phyloP scores from a whole-genome alignment of 2,113 vertebrate genomes.

The Marcusenius ussheri region DNA sequence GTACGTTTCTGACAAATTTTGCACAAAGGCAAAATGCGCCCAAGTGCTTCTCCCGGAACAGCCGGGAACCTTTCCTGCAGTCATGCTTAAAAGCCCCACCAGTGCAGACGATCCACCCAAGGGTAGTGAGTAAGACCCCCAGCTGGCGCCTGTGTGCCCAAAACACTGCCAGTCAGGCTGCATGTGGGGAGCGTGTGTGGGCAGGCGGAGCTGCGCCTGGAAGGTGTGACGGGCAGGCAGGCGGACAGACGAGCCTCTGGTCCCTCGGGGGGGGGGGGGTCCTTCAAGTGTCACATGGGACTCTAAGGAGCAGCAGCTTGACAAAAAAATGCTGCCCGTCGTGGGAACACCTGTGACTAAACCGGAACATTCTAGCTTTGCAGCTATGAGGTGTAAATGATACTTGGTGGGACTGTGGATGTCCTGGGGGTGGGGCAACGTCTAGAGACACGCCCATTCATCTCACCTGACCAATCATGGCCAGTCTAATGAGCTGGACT shows the following conservation, averaged over 20 bases:
- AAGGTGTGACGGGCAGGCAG: background rate
- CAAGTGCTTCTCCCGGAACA: background rate
- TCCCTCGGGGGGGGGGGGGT: background rate
- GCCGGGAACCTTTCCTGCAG: background rate
- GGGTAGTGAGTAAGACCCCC: slow-evolving; percentile 2
- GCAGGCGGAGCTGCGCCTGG: background rate
- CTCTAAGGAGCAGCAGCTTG: background rate
- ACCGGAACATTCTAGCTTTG: background rate
- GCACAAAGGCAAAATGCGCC: background rate
- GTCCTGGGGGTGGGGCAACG: background rate
- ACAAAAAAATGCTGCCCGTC: background rate
- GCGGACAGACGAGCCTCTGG: background rate
- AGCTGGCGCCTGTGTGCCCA: background rate
- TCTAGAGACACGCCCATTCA: background rate
- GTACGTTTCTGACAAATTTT: background rate
- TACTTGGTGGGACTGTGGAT: background rate
- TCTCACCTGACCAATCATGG: background rate
- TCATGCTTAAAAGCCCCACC: background rate
- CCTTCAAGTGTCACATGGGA: background rate
- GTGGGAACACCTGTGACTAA: background rate
- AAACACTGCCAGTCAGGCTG: background rate
- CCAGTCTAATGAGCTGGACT: background rate
- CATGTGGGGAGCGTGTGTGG: background rate
- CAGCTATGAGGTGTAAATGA: background rate
- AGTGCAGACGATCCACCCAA: background rate